A percentile compares a stretch with the other conserved stretches of the same genome.
These are phyloP conservation scores for Toxotes chatareus DNA, from an alignment of 2,113 vertebrate genomes.

Conservation along the genomic window DNA sequence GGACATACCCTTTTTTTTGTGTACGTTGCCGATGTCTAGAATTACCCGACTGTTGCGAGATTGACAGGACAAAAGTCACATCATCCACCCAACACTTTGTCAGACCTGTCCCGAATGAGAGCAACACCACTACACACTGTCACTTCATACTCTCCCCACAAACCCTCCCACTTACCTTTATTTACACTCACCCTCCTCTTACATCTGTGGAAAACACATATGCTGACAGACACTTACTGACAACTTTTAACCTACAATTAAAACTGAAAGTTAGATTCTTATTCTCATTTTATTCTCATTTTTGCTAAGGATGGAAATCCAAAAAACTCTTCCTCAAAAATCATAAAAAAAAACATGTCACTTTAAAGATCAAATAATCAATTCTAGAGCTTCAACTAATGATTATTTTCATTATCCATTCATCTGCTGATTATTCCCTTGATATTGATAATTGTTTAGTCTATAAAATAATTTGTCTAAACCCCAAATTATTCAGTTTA, in stretches of 20 bases:
- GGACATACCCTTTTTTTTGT: background rate
- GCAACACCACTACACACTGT: conserved; percentile 8
- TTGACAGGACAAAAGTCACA: conserved; percentile 70
- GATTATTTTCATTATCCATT: too few relatives aligned
- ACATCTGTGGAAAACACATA: background rate
- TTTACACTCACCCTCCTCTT: background rate
- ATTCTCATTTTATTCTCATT: too few relatives aligned
- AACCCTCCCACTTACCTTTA: conserved; percentile 11
- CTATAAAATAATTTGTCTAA: too few relatives aligned
- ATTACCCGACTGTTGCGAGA: conserved; percentile 51
- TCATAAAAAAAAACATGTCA: too few relatives aligned
- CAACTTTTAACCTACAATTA: background rate
- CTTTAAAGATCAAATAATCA: too few relatives aligned
- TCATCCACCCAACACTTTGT: conserved; percentile 62
- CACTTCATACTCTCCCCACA: conserved; percentile 24
- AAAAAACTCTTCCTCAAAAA: too few relatives aligned
- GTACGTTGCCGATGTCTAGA: conserved; percentile 32
- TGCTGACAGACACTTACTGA: background rate
- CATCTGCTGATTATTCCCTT: too few relatives aligned
- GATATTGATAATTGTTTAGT: too few relatives aligned
- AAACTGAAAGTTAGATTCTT: background rate
- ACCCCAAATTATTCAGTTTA: too few relatives aligned
- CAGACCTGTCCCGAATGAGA: conserved; percentile 35
- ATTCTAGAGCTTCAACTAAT: too few relatives aligned
- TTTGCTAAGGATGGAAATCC: too few relatives aligned